Evolutionary conservation across 1,140 invertebrate genomes (phyloP).

Genomic region (Acyrthosiphon pisum): DNA sequence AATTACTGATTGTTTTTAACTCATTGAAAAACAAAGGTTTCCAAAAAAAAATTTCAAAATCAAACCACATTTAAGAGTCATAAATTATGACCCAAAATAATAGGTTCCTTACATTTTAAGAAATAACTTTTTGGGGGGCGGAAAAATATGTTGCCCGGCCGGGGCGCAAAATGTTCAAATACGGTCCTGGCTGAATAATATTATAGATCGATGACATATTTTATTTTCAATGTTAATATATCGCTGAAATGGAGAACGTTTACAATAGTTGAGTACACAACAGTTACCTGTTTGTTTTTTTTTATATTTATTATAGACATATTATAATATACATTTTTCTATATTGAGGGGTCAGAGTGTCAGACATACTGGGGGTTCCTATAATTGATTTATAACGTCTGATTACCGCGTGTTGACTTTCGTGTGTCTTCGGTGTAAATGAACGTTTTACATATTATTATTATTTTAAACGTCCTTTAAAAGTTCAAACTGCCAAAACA

Average conservation of each 20-base stretch:
- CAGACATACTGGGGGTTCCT: background rate
- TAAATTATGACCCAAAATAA: no score
- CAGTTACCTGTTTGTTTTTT: background rate
- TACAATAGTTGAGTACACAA: background rate
- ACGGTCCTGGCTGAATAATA: no score
- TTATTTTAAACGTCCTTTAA: background rate
- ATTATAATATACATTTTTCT: background rate
- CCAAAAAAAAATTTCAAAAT: no score
- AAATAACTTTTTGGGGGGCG: no score
- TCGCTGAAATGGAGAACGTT: background rate
- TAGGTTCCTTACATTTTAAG: no score
- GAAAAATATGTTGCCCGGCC: no score
- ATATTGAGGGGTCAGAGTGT: background rate
- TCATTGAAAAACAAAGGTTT: no score
- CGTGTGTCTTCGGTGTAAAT: background rate
- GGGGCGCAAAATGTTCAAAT: no score
- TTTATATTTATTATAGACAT: background rate
- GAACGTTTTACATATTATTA: background rate
- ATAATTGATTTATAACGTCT: background rate
- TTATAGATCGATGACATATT: background rate
- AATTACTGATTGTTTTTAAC: no score
- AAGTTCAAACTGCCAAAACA: background rate
- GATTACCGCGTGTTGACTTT: background rate
- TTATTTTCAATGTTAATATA: background rate
- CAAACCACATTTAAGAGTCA: no score